Base-by-base conservation (phyloP, 2,797 vertebrate species). In the Intellagama lesueurii region DNA sequence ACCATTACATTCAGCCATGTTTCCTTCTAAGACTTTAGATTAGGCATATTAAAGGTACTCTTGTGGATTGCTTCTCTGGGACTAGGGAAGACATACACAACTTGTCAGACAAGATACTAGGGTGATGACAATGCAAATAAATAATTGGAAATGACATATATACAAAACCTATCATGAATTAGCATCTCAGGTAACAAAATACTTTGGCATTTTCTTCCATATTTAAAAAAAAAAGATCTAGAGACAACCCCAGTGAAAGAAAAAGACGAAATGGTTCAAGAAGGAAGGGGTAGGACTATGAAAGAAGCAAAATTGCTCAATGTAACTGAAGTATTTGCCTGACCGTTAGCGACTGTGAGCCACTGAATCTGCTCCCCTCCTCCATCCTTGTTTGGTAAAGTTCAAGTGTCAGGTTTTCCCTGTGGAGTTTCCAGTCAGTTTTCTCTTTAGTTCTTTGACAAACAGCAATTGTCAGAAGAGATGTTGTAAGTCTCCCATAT, bases 261-360 rank as follows among this genome's bases (percentile, higher is more conserved):
- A 64, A 64, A 64, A 64, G 68, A 7, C 8, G 4, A 26, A 70
- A 30, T 70, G 24, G 7, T 56, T 26, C 68, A 26, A 28, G 30
- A 44, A 5, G 32, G 28, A 22, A 79, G 77, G 52, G 49, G 49
- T 52, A 19, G 16, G 16, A 2, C 7, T n/a, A n/a, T 52, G 28
- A 92, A 11, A 89, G 86, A 88, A 82, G 87, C 87, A 88, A 85
- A 90, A 90, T 89, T 93, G 92, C 91, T 92, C 86, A 91, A 84
- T 86, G 32, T 92, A 88, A 90, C 91, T 80, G 91, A 95, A 92
- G 94, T 88, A 84, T 87, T 92, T 91, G 89, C 47, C 87, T 93
- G 85, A 88, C 92, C 93, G 26, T 75, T 94, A 47, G 87, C 89
- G 92, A 93, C 88, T 0, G 87, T 83, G 88, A 91, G 75, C 88